These are phyloP conservation scores for Eremobia ochroleuca DNA, from an alignment of 2,888 invertebrate species.

Conservation along the genomic window DNA sequence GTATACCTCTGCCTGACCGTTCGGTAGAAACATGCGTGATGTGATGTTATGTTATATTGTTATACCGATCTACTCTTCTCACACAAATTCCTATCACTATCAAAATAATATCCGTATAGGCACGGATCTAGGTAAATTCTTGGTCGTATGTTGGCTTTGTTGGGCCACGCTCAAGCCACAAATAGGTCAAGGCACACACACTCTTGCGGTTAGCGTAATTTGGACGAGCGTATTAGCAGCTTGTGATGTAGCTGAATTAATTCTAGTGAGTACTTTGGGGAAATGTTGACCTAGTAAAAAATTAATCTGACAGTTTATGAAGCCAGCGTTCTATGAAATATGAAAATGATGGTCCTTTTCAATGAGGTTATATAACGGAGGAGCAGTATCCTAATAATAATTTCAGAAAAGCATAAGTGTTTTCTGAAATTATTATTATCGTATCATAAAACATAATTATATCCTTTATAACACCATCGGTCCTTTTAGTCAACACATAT, in stretches of 20 bases:
- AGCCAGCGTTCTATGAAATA: background rate
- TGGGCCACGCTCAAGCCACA: slow-evolving; percentile 49
- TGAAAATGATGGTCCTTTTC: background rate
- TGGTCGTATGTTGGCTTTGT: slow-evolving; percentile 35
- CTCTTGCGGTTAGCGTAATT: slow-evolving; percentile 53
- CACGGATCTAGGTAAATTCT: slow-evolving; percentile 45
- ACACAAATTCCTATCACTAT: slow-evolving; percentile 16
- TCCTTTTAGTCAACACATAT: too few species aligned
- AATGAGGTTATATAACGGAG: background rate
- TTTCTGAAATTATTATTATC: too few species aligned
- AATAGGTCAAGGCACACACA: slow-evolving; percentile 54
- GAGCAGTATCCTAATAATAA: background rate
- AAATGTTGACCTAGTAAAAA: background rate
- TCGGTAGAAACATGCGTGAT: too few species aligned
- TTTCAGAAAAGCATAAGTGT: too few species aligned
- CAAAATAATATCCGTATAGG: slow-evolving; percentile 10
- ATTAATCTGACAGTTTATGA: background rate
- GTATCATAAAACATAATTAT: too few species aligned
- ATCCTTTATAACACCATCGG: too few species aligned
- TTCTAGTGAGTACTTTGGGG: background rate
- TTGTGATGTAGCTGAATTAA: slow-evolving; percentile 40
- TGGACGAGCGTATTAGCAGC: slow-evolving; percentile 24
- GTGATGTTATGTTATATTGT: too few species aligned
- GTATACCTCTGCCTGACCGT: too few species aligned
- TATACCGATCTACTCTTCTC: background rate